Base-by-base conservation (phyloP, 2,113 vertebrate species). In the Orthonyx spaldingii region DNA sequence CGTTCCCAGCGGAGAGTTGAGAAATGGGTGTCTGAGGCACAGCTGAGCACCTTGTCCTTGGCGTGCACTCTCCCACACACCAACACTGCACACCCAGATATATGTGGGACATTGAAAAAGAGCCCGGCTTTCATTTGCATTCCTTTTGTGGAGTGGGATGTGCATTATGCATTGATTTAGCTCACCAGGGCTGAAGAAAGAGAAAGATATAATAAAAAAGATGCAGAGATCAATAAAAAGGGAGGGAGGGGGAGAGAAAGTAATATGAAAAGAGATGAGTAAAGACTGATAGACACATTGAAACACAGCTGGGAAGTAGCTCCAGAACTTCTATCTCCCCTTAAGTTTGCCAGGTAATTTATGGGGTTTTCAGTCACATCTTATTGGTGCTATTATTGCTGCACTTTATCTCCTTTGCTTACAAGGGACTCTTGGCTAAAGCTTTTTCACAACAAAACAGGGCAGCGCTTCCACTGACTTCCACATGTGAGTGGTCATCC, bases 111-210 rank as follows among this genome's bases (percentile, higher is more conserved):
- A 4, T 24, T 84, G 91, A 89, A 21, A 96, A 81, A 89, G 94
- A 81, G 93, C 16, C 7, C 52, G 12, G 91, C 93, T 95, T 95
- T 97, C 91, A 97, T 97, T 97, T 96, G 94, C 95, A 97, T 97
- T 97, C 96, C 96, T 95, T 95, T 96, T 96, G 96, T 97, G 46
- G 93, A 79, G 80, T 66, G 89, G 71, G 93, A 89, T 96, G 94
- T 95, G 94, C 91, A 89, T 95, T 95, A 79, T 94, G 91, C 96
- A 97, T 97, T 95, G 96, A 97, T 97, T 95, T 94, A 84, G 87
- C 91, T 97, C 77, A 22, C 81, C 77, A 65, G 91, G 21, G 91
- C 93, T 60, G 83, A 86, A 95, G 94, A 92, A 96, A 90, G 93
- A 86, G 88, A 37, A 94, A 92, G 93, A 68, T 93, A 93, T 96